These are phyloP conservation scores for Limanda limanda DNA, from an alignment of 2,113 vertebrate species.

Conservation along the genomic window DNA sequence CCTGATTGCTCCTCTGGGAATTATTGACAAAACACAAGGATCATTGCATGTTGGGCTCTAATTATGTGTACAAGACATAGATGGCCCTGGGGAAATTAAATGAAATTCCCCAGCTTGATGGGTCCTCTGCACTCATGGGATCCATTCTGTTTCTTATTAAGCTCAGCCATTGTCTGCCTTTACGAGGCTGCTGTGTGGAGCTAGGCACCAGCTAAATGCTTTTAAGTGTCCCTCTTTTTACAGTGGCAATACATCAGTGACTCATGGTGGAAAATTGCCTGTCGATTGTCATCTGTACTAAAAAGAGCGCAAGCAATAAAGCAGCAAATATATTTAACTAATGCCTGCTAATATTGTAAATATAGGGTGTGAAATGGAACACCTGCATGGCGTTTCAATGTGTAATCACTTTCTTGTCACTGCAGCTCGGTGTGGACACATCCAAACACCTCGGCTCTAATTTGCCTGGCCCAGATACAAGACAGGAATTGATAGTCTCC, in stretches of 20 bases:
- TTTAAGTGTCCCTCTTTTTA: slow-evolving; percentile 65
- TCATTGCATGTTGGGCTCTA: slow-evolving; percentile 94
- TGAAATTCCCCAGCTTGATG: slow-evolving; percentile 97
- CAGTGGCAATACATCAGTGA: slow-evolving; percentile 63
- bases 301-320: slow-evolving; percentile 55
- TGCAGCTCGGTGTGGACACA: slow-evolving; percentile 46
- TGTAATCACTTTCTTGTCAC: slow-evolving; percentile 54
- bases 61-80: slow-evolving; percentile 98
- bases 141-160: slow-evolving; percentile 96
- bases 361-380: slow-evolving; percentile 55
- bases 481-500: slow-evolving; percentile 78
- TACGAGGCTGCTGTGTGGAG: slow-evolving; percentile 89
- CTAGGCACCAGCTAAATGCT: slow-evolving; percentile 71
- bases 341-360: slow-evolving; percentile 59
- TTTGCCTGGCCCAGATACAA: slow-evolving; percentile 68
- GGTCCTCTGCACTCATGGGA: slow-evolving; percentile 92
- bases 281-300: slow-evolving; percentile 56
- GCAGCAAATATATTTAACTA: slow-evolving; percentile 48
- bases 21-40: slow-evolving; percentile 98
- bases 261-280: slow-evolving; percentile 67
- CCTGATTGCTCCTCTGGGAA: slow-evolving; percentile 95
- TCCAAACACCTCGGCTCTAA: slow-evolving; percentile 71
- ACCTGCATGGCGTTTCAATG: slow-evolving; percentile 44
- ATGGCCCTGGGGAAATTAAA: slow-evolving; percentile 97
- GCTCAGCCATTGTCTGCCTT: slow-evolving; percentile 94